Conservation (phyloP, 1,140 invertebrate genomes). For the Drosophila kepulauana region DNA sequence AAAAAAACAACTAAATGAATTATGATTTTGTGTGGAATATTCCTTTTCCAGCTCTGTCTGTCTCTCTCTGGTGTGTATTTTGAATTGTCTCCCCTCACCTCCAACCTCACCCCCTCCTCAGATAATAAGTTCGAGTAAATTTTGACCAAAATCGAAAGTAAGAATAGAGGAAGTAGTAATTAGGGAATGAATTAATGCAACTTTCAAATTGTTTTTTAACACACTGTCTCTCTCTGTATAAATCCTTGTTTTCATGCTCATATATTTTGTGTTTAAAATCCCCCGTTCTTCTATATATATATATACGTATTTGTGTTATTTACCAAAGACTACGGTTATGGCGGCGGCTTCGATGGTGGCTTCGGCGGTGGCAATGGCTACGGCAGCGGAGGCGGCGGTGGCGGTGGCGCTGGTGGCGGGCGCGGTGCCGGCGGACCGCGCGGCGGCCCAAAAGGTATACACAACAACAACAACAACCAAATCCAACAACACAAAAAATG, state of each 20-base stretch:
- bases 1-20: slow-evolving; percentile 57
- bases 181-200: slow-evolving; percentile 5
- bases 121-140: slow-evolving; percentile 46
- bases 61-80: slow-evolving; percentile 62
- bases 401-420: slow-evolving; percentile 75
- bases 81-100: slow-evolving; percentile 79
- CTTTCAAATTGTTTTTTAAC: slow-evolving; percentile 26
- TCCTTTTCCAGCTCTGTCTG: slow-evolving; percentile 64
- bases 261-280: slow-evolving; percentile 54
- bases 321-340: slow-evolving; percentile 80
- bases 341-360: slow-evolving; percentile 84
- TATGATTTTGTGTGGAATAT: slow-evolving; percentile 62
- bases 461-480: slow-evolving; percentile 9
- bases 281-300: slow-evolving; percentile 6
- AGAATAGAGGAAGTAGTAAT: slow-evolving; percentile 25
- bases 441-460: slow-evolving; percentile 84
- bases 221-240: slow-evolving; percentile 7
- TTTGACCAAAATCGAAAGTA: slow-evolving; percentile 67
- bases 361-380: slow-evolving; percentile 67
- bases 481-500: slow-evolving; percentile 3
- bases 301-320: not conserved
- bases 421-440: slow-evolving; percentile 71
- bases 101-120: not conserved
- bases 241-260: slow-evolving; percentile 71
- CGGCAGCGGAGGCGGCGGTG: slow-evolving; percentile 70